Conservation (phyloP, 2,113 vertebrate genomes). For the Limanda limanda region DNA sequence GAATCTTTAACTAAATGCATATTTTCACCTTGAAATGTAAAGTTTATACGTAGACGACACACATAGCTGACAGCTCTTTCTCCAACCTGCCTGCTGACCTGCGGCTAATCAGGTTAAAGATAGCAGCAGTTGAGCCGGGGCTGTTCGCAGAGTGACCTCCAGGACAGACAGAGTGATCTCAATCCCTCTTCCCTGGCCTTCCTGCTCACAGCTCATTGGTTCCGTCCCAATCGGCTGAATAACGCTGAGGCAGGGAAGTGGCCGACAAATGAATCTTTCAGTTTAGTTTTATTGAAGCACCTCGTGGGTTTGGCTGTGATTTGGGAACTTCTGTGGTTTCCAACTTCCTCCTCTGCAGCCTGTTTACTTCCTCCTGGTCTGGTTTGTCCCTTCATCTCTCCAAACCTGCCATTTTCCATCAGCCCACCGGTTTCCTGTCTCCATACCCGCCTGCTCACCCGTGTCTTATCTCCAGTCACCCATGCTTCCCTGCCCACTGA, state of each 20-base stretch:
- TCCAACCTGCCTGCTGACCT: conserved; percentile 12
- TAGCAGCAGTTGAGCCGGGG: conserved; percentile 52
- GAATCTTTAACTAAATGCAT: neutral
- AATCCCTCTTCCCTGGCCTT: conserved; percentile 53
- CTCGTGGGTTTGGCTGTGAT: neutral
- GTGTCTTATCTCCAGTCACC: no score
- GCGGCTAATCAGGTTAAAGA: conserved; percentile 70
- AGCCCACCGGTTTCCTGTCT: no score
- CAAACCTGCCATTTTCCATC: no score
- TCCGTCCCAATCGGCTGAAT: conserved; percentile 4
- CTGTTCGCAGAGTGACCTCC: conserved; percentile 55
- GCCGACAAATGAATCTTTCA: neutral
- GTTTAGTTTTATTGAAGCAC: neutral
- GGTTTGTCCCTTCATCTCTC: no score
- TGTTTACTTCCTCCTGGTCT: no score
- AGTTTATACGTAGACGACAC: neutral
- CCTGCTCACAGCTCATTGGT: neutral
- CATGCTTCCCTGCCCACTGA: no score
- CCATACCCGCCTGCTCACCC: no score
- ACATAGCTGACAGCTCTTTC: neutral
- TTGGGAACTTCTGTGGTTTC: neutral
- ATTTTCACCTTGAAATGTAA: neutral
- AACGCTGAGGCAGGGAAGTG: neutral
- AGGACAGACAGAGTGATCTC: conserved; percentile 65
- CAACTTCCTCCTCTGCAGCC: no score